Base-by-base conservation (phyloP, 2,113 vertebrate species). In the Indicator maculatus region DNA sequence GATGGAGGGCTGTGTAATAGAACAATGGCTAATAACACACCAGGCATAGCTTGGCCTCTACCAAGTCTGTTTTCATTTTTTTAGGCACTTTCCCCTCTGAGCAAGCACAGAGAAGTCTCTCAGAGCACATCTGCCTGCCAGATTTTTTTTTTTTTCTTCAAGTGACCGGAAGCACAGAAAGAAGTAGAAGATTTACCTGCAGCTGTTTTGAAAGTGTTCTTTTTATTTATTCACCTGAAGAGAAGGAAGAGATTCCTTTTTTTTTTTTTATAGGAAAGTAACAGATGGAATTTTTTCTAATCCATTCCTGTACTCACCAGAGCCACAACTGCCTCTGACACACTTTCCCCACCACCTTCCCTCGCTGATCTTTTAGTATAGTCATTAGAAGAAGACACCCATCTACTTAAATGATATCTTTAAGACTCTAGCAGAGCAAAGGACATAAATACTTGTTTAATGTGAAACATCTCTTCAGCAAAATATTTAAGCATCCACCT, bases 71-170 rank as follows among this genome's bases (percentile, higher is more conserved):
- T 86, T 83, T 86, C 31, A 23, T 86, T 65, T 65, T 87, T 94
- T 31, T 50, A 63, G 64, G 21, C 20, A 50, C 17, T 73, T 72
- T 63, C 65, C 63, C 66, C 53, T 59, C 50, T 17, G 50, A 94
- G 71, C 41, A 84, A 76, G 66, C 72, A 60, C 36, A 83, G 70
- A 47, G 30, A 65, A 65, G 14, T 16, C 39, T 61, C 61, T 66
- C 73, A 73, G 55, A 88, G 82, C 70, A 96, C 92, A 95, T 95
- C 92, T 97, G 88, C 26, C 44, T 79, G 58, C 88, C 88, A 95
- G 72, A 89, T 6, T 60, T 61, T 8, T 79, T 47, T 47, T 36
- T 36, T 89, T 56, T 38, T 1, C 18, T 86, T 45, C 63, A n/a
- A 75, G 66, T 89, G 69, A 86, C 52, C 84, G 65, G 74, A 65